Conservation (phyloP, 2,113 vertebrate species). For the Pachycephala philippinensis region DNA sequence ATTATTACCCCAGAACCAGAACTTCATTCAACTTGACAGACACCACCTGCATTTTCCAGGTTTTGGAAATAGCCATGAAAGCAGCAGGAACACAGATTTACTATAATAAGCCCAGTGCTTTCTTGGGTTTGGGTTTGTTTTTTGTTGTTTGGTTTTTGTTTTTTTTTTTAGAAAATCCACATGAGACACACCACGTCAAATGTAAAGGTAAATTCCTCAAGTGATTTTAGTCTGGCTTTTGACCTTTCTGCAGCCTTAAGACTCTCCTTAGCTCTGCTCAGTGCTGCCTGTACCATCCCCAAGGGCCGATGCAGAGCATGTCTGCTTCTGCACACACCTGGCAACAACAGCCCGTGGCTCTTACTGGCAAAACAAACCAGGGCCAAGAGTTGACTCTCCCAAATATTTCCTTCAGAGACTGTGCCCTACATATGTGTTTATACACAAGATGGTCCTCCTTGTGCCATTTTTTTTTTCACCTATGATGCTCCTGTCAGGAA, state of each 20-base stretch:
- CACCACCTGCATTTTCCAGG: background rate
- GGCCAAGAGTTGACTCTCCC: background rate
- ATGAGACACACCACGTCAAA: background rate
- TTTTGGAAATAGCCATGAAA: background rate
- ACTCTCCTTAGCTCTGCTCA: background rate
- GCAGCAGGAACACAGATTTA: background rate
- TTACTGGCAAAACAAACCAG: background rate
- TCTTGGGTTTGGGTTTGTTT: background rate
- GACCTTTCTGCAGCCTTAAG: conserved; percentile 33
- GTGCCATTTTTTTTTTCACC: background rate
- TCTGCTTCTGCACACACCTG: background rate
- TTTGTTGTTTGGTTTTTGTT: too few species aligned
- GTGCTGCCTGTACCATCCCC: background rate
- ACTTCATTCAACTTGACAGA: background rate
- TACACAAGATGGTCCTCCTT: background rate
- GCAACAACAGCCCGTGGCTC: background rate
- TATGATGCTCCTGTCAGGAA: background rate
- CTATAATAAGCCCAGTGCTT: background rate
- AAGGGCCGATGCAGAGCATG: background rate
- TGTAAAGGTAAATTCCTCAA: background rate
- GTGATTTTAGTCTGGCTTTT: conserved; percentile 21
- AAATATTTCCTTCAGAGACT: background rate
- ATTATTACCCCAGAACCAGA: background rate
- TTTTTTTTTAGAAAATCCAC: background rate
- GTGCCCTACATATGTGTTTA: rapidly evolving